A percentile compares a stretch with the other conserved stretches of the same genome.
Conservation (phyloP, 2,888 invertebrate species). For the Pantelozetes paolii region DNA sequence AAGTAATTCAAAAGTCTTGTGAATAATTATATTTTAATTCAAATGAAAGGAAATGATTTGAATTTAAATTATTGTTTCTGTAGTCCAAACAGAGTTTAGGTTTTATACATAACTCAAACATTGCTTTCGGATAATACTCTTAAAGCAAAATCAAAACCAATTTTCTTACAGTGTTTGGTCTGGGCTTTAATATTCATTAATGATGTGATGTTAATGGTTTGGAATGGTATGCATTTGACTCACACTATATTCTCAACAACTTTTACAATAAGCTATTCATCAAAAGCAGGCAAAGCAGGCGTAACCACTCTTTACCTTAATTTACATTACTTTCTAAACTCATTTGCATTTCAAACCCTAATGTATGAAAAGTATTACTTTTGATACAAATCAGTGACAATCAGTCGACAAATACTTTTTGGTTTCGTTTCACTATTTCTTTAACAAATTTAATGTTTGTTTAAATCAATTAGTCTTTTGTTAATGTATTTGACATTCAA, state of each 20-base stretch:
- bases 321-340: conserved; percentile 17
- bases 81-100: not conserved
- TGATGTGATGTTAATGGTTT: conserved; percentile 28
- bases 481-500: not conserved
- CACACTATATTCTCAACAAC: not conserved
- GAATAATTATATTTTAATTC: not conserved
- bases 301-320: conserved; percentile 7
- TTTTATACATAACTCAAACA: not conserved
- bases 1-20: not conserved
- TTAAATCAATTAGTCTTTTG: not conserved
- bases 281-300: conserved; percentile 31
- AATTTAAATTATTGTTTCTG: not conserved
- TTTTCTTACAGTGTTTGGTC: not conserved
- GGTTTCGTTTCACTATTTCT: not conserved
- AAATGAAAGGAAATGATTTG: not conserved
- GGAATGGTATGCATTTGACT: conserved; percentile 32
- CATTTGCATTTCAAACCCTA: not conserved
- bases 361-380: not conserved
- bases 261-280: conserved; percentile 24
- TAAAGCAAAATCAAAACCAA: not conserved
- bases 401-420: not conserved
- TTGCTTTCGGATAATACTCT: not conserved
- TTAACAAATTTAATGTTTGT: not conserved
- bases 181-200: conserved; percentile 21
- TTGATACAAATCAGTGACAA: not conserved